Base-by-base conservation (phyloP, 2,888 invertebrate genomes). In the Cantharis flavilabris region DNA sequence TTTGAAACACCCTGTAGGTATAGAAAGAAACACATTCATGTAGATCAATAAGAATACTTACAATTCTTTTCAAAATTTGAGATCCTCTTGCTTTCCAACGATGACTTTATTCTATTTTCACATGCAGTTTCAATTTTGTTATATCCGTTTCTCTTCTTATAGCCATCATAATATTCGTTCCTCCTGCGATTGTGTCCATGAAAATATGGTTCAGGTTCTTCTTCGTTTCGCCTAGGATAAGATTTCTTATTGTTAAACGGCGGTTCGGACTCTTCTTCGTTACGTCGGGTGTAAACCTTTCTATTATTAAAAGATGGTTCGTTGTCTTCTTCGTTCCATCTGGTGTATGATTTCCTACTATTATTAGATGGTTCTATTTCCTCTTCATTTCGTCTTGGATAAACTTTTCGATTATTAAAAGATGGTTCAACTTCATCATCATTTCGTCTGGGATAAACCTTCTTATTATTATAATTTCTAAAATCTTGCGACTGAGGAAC, bases 21-120 rank as follows among this genome's bases (percentile, higher is more conserved):
- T 20, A 20, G 1, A 20, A 20, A 3, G 20, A 20, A 20, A 20
- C 3, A 20, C 20, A 20, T 20, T 20, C 20, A 20, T 3, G 26
- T 26, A 26, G 23, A 23, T 23, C 26, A 26, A 26, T 26, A n/a
- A n/a, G 9, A 62, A 71, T 78, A 64, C 77, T 80, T 73, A 80
- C 76, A 72, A 67, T 74, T 80, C 23, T 78, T 76, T 71, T 70
- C 74, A n/a, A 76, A 70, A 30, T 71, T 72, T 4, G 67, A 30
- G 10, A 18, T 49, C n/a, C n/a, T 49, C n/a, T 49, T 49, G n/a
- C 49, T 49, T 49, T 49, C 49, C n/a, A 49, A 49, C 7, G 49
- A 49, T 2, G 49, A 49, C n/a, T 49, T 49, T 49, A 49, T 49
- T 49, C 49, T n/a, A n/a, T 49, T 49, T 49, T 49, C 49, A n/a